phyloP scores from a whole-genome alignment of 2,113 vertebrate species.

The Hypocryptadius cinnamomeus region DNA sequence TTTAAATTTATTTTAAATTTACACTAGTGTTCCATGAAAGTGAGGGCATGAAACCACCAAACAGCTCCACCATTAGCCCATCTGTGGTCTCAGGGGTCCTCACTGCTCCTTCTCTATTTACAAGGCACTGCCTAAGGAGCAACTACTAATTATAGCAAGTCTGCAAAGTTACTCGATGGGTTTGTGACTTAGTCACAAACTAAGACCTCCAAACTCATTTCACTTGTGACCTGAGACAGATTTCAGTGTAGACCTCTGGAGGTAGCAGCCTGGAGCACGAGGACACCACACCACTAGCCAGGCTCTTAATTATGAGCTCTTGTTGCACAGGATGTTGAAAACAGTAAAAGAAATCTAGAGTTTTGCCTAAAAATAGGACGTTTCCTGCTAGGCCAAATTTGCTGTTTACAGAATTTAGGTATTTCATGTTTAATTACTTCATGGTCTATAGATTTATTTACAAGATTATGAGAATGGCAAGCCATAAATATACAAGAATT shows the following conservation, averaged over 20 bases:
- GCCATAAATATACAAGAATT: not conserved
- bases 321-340: not conserved
- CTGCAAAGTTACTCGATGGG: not conserved
- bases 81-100: not conserved
- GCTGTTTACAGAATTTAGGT: not conserved
- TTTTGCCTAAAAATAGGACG: not conserved
- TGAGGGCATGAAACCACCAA: not conserved
- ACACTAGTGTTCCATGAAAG: not conserved
- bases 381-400: not conserved
- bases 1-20: no score
- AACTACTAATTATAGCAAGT: not conserved
- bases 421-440: not conserved
- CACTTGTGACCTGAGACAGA: not conserved
- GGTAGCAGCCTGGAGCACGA: conserved; percentile 8
- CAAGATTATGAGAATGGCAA: not conserved
- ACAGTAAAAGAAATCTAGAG: not conserved
- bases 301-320: not conserved
- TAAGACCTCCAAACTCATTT: conserved; percentile 32
- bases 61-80: not conserved
- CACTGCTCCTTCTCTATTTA: not conserved
- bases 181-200: not conserved
- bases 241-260: not conserved
- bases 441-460: not conserved
- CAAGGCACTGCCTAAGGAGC: not conserved
- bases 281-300: not conserved